Evolutionary conservation across 2,888 invertebrate genomes (phyloP).

Genomic region (Hoplodrina ambigua): DNA sequence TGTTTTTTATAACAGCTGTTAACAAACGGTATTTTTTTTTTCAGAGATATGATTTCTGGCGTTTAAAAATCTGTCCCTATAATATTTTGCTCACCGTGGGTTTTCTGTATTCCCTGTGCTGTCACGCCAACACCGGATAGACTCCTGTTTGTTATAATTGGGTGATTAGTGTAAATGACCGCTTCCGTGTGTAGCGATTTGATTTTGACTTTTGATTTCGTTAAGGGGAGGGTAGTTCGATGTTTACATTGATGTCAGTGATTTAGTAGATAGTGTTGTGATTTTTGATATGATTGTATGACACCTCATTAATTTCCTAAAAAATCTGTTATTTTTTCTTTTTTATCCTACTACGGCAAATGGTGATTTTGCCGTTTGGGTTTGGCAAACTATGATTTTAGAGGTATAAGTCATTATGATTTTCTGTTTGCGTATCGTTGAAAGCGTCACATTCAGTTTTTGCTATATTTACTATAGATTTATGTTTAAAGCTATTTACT

Average conservation of each 20-base stretch:
- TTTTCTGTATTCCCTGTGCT: slow-evolving; percentile 28
- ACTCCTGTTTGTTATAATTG: slow-evolving; percentile 57
- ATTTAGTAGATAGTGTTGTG: slow-evolving; percentile 8
- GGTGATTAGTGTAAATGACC: slow-evolving; percentile 57
- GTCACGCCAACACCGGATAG: slow-evolving; percentile 50
- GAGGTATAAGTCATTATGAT: too few relatives aligned
- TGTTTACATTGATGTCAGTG: slow-evolving; percentile 15
- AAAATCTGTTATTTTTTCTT: too few relatives aligned
- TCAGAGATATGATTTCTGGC: neutral
- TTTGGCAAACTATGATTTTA: too few relatives aligned
- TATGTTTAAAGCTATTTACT: too few relatives aligned
- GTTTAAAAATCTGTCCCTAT: neutral
- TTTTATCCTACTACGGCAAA: too few relatives aligned
- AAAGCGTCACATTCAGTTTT: too few relatives aligned
- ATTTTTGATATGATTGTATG: slow-evolving; percentile 6
- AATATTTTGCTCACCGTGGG: slow-evolving; percentile 12
- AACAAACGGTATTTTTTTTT: too few relatives aligned
- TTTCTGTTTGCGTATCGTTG: too few relatives aligned
- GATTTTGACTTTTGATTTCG: slow-evolving; percentile 57
- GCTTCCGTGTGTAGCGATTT: slow-evolving; percentile 56
- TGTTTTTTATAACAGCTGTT: too few relatives aligned
- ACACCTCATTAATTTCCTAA: too few relatives aligned
- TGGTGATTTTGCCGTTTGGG: too few relatives aligned
- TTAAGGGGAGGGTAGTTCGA: slow-evolving; percentile 39
- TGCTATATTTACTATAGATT: too few relatives aligned